Evolutionary conservation across 2,888 invertebrate species (phyloP).

Genomic region (Dorcus hopei): DNA sequence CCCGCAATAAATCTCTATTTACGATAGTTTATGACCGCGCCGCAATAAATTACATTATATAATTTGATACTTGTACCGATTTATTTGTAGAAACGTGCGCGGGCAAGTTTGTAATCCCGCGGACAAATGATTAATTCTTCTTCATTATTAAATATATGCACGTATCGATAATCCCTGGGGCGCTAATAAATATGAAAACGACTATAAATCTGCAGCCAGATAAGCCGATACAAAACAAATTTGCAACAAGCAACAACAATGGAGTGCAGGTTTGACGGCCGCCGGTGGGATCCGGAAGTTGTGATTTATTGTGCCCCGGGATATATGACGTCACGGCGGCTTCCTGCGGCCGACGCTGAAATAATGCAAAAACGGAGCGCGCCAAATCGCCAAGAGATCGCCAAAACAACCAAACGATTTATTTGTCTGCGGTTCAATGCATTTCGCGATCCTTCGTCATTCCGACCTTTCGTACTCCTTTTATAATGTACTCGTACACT

Average conservation of each 20-base stretch:
- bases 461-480: too few species aligned
- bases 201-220: conserved; percentile 18
- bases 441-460: neutral
- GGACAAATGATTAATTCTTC: conserved; percentile 5
- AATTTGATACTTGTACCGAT: neutral
- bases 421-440: conserved; percentile 26
- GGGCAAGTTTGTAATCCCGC: neutral
- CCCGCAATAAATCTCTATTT: neutral
- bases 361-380: conserved; percentile 34
- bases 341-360: conserved; percentile 36
- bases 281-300: conserved; percentile 32
- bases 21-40: neutral
- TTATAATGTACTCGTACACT: too few species aligned
- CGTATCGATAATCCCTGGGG: neutral
- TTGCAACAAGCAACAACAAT: conserved; percentile 39
- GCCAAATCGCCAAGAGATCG: conserved; percentile 29
- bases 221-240: conserved; percentile 34
- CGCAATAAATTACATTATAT: conserved; percentile 1
- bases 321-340: conserved; percentile 37
- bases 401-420: conserved; percentile 27
- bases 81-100: neutral
- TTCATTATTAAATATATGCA: conserved; percentile 2
- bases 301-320: conserved; percentile 40
- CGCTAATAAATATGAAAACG: conserved; percentile 9
- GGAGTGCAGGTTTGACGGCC: conserved; percentile 18